phyloP scores from a whole-genome alignment of 2,888 invertebrate species.

The Falcaria lacertinaria region DNA sequence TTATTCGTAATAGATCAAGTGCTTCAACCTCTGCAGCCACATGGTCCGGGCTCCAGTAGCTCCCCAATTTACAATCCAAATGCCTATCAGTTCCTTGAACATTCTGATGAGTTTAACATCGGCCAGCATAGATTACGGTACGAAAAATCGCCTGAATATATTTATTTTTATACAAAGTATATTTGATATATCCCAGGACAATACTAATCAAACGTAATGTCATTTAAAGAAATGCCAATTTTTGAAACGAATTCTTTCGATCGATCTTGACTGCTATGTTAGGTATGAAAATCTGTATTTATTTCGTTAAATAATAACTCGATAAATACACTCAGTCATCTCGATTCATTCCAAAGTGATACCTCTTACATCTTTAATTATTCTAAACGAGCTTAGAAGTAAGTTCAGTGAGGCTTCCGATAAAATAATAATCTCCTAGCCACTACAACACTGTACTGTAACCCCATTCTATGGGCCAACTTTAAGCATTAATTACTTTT shows the following conservation, averaged over 20 bases:
- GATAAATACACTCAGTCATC: no score
- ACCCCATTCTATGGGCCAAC: constrained; percentile 21
- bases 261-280: no score
- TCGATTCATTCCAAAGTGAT: no score
- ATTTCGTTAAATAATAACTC: no score
- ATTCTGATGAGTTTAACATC: constrained; percentile 87
- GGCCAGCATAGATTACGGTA: constrained; percentile 87
- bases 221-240: no score
- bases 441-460: constrained; percentile 8
- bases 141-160: neutral
- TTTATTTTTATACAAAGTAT: no score
- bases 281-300: no score
- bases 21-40: constrained; percentile 86
- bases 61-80: constrained; percentile 87
- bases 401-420: neutral
- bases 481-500: constrained; percentile 34
- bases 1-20: constrained; percentile 94
- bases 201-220: no score
- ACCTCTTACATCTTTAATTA: no score
- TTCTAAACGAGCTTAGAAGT: no score
- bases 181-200: no score
- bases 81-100: constrained; percentile 88
- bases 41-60: constrained; percentile 78
- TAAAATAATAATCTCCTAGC: constrained; percentile 2
- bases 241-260: no score